Evolutionary conservation across 2,113 vertebrate species (phyloP), one percentile per base, ranked within the genome.

Genomic region (Tichodroma muraria): DNA sequence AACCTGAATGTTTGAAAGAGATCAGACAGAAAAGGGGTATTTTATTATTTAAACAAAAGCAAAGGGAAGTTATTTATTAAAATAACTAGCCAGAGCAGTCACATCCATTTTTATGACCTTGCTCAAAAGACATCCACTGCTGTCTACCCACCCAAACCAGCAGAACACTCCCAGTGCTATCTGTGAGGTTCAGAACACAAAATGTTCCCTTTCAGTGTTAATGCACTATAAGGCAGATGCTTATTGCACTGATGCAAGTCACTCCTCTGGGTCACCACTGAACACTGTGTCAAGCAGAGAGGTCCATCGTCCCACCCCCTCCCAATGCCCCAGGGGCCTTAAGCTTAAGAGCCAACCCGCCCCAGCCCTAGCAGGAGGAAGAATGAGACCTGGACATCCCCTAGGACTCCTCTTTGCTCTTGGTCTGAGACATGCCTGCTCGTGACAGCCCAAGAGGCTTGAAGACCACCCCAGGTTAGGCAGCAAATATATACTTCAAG

Each of bases 1-100:
- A 92, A 56, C 60, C 88, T 23, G 47, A 88, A 65, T 13, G 31
- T 57, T 83, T 75, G 49, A 84, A 86, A 83, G 78, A 79, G 17
- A 80, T 66, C 59, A 77, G 61, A 57, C 8, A 88, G 80, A 72
- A 83, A 84, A 71, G 30, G 52, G 60, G 3, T 31, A 85, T 42
- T 64, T 64, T 85, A 50, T 38, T 84, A 92, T 60, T 83, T 65
- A 95, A 91, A 92, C 57, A 96, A 88, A 96, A 57, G 83, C 35
- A 45, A 91, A 82, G 10, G 45, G 45, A 78, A 94, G 79, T 66
- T 85, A 83, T 56, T 94, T 88, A 80, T 44, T 86, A 88, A 89
- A 95, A 71, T 50, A 90, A 33, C 45, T n/a, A 88, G 9, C 52
- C n/a, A 49, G 40, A 79, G 71, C 40, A 88, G 47, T 81, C 23